A percentile compares a stretch with the other conserved stretches of the same genome.
Evolutionary conservation across 2,113 vertebrate genomes (phyloP).

Genomic region (Saguinus midas): DNA sequence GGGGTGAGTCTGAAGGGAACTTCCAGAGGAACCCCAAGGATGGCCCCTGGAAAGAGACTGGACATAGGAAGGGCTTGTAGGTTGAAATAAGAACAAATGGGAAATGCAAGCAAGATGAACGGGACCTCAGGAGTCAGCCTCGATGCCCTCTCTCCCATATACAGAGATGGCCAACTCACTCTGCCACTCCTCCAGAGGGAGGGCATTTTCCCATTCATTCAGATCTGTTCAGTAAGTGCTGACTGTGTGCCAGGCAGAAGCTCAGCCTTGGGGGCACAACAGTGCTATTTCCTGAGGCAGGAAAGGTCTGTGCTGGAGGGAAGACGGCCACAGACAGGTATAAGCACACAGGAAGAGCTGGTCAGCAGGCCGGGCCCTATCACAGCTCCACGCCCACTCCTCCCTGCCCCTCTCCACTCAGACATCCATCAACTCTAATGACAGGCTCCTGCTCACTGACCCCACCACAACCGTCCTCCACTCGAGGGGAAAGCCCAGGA

Average conservation of each 20-base stretch:
- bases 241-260: not conserved
- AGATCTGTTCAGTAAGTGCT: not conserved
- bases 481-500: not conserved
- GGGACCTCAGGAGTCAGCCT: rapidly evolving
- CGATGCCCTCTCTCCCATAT: not conserved
- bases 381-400: too few relatives aligned
- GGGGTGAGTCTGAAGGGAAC: not conserved
- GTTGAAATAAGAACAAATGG: not conserved
- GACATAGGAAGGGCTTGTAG: rapidly evolving
- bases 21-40: not conserved
- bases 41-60: rapidly evolving
- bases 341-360: not conserved
- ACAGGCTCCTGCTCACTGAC: rapidly evolving
- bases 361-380: rapidly evolving
- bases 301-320: not conserved
- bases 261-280: rapidly evolving
- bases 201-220: not conserved
- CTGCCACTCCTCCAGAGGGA: not conserved
- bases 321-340: not conserved
- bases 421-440: not conserved
- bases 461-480: rapidly evolving
- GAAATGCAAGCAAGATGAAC: rapidly evolving
- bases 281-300: not conserved
- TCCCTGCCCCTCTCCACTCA: not conserved
- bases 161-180: rapidly evolving